These are phyloP conservation scores for roundworm (Caenorhabditis elegans) DNA, from an alignment of 1,140 invertebrate genomes.

Conservation along the genomic window DNA sequence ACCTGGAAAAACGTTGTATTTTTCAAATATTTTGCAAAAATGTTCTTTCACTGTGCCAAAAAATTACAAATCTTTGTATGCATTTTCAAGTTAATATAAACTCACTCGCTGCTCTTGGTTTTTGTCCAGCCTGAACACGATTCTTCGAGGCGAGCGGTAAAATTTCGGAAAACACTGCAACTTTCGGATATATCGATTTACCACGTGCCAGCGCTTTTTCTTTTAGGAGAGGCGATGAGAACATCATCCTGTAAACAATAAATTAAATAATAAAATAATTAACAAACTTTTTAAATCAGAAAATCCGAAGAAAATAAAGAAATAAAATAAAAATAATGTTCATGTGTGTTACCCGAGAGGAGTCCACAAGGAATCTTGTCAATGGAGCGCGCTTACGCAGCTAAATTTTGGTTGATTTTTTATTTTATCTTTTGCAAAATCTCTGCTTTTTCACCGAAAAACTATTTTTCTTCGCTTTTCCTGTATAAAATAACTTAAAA, in stretches of 20 bases:
- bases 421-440: background rate
- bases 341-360: background rate
- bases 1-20: constrained; percentile 11
- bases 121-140: background rate
- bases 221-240: constrained; percentile 40
- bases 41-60: background rate
- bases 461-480: too few species aligned
- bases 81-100: too few species aligned
- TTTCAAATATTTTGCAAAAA: too few species aligned
- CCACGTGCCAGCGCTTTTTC: constrained; percentile 42
- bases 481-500: too few species aligned
- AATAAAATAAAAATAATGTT: too few species aligned
- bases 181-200: constrained; percentile 40
- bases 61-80: too few species aligned
- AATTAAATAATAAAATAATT: background rate
- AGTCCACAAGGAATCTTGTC: background rate
- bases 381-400: background rate
- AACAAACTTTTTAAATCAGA: background rate
- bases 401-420: background rate
- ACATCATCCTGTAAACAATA: constrained; percentile 15
- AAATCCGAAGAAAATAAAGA: background rate
- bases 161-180: constrained; percentile 43
- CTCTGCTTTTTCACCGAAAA: too few species aligned
- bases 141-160: constrained; percentile 45
- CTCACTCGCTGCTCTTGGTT: constrained; percentile 35